These are phyloP conservation scores for Hyposmocoma kahamanoa DNA, from an alignment of 1,140 invertebrate genomes.

Conservation along the genomic window DNA sequence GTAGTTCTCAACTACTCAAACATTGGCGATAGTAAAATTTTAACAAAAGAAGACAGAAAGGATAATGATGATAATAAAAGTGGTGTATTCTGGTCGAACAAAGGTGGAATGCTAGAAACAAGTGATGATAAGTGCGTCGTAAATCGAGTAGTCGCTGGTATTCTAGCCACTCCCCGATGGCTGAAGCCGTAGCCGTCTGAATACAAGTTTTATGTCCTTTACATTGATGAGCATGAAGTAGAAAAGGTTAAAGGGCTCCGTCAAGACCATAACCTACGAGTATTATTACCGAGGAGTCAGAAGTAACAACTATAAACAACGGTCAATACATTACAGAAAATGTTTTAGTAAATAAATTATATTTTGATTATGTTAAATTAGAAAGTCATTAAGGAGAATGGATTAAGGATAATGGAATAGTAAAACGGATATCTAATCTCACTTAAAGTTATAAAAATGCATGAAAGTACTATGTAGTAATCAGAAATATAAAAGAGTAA, in stretches of 20 bases:
- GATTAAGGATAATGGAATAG: too few relatives aligned
- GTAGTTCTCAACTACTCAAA: neutral
- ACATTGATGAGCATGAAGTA: slow-evolving; percentile 47
- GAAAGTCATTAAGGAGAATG: too few relatives aligned
- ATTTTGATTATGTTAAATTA: too few relatives aligned
- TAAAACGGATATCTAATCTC: too few relatives aligned
- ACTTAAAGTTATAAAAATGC: too few relatives aligned
- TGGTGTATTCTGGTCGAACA: slow-evolving; percentile 19
- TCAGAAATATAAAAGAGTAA: slow-evolving; percentile 18
- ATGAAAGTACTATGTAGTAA: neutral
- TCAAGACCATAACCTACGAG: slow-evolving; percentile 2
- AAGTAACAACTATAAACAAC: neutral
- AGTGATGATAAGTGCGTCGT: slow-evolving; percentile 41
- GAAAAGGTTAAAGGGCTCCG: slow-evolving; percentile 22
- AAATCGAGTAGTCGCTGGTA: slow-evolving; percentile 28
- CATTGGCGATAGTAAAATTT: neutral
- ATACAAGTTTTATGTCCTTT: slow-evolving; percentile 52
- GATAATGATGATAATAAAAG: slow-evolving; percentile 28
- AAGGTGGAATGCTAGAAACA: slow-evolving; percentile 27
- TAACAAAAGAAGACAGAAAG: slow-evolving; percentile 10
- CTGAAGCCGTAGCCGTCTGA: slow-evolving; percentile 25
- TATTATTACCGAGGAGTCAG: slow-evolving; percentile 2
- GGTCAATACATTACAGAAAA: neutral
- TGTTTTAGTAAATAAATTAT: neutral
- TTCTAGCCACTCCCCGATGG: slow-evolving; percentile 25